These are phyloP conservation scores for Metallyticus violacea DNA, from an alignment of 2,888 invertebrate species.

Conservation along the genomic window DNA sequence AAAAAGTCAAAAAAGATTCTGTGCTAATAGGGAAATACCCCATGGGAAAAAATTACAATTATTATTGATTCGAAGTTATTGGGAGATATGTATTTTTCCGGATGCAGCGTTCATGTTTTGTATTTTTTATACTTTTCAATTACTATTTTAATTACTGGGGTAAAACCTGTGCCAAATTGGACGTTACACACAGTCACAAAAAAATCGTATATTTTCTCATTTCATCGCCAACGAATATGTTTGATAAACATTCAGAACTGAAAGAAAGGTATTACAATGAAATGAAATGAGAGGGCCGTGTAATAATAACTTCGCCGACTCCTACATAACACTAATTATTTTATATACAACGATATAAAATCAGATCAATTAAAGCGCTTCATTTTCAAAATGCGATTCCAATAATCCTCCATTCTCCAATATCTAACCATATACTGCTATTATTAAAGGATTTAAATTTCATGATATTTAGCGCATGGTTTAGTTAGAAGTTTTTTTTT, in stretches of 20 bases:
- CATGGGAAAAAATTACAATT: background rate
- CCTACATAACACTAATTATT: background rate
- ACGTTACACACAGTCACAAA: background rate
- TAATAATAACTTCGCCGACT: background rate
- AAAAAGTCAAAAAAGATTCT: too few relatives aligned
- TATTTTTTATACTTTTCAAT: background rate
- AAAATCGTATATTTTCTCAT: background rate
- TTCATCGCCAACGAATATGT: background rate
- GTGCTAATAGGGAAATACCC: background rate
- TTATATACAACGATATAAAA: background rate
- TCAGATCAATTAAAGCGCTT: background rate
- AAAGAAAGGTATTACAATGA: background rate
- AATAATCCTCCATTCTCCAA: background rate
- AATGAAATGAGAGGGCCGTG: background rate
- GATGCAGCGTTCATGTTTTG: background rate
- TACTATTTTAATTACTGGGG: background rate
- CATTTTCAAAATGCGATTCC: background rate
- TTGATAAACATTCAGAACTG: background rate
- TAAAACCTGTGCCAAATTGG: background rate
- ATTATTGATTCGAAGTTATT: background rate
- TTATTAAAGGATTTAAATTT: background rate
- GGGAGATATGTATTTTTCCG: background rate
- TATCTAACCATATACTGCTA: background rate
- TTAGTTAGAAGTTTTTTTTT: too few relatives aligned
- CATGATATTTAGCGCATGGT: background rate